Conservation (phyloP, 2,113 vertebrate genomes). For the Promerops cafer region DNA sequence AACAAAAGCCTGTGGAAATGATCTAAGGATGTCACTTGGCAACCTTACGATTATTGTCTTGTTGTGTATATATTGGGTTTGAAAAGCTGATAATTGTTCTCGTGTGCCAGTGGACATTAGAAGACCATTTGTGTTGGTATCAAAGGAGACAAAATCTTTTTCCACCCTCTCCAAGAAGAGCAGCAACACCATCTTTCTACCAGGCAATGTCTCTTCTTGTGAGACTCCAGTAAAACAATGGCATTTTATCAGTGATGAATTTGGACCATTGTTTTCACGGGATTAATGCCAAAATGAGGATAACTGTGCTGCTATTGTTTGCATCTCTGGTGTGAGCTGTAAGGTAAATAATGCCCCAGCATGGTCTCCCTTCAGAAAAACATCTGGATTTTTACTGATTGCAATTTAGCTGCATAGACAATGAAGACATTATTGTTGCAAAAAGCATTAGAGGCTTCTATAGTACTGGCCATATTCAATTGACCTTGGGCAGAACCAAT, state of each 20-base stretch:
- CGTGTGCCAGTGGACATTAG: not conserved
- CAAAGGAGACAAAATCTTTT: not conserved
- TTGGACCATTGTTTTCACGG: not conserved
- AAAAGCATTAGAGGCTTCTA: constrained; percentile 36
- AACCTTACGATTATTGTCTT: not conserved
- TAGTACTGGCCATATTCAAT: not conserved
- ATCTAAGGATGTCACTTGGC: constrained; percentile 24
- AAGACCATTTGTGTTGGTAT: not conserved
- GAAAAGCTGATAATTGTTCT: not conserved
- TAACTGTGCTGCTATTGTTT: not conserved
- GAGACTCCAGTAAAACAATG: not conserved
- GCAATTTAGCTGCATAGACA: constrained; percentile 41
- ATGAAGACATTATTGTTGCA: constrained; percentile 29
- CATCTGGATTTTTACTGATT: constrained; percentile 22
- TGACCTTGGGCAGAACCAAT: constrained; percentile 26
- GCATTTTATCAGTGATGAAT: not conserved
- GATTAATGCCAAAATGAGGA: not conserved
- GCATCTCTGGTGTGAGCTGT: not conserved
- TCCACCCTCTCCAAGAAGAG: not conserved
- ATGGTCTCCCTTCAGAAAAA: not conserved
- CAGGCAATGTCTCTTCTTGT: not conserved
- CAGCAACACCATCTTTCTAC: not conserved
- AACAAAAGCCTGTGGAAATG: constrained; percentile 2
- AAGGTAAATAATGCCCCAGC: constrained; percentile 3
- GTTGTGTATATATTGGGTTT: not conserved